phyloP scores from a whole-genome alignment of 2,888 invertebrate genomes.

The Hanleya hanleyi region DNA sequence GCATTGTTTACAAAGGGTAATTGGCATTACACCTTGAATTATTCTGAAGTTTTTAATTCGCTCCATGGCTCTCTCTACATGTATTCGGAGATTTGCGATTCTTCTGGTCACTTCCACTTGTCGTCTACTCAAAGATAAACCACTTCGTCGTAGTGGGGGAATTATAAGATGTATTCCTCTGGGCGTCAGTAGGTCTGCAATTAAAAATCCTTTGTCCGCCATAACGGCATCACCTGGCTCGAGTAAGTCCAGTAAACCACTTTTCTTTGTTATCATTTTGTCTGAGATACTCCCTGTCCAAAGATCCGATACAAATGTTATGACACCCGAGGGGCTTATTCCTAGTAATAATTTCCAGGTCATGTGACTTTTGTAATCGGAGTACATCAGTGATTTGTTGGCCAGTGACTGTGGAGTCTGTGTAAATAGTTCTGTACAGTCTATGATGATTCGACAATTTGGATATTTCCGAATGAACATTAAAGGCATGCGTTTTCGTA shows the following conservation, averaged over 20 bases:
- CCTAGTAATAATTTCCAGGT: slow-evolving; percentile 36
- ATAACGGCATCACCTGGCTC: slow-evolving; percentile 41
- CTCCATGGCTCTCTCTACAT: slow-evolving; percentile 25
- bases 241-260: slow-evolving; percentile 29
- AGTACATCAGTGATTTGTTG: slow-evolving; percentile 25
- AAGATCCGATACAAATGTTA: slow-evolving; percentile 39
- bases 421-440: slow-evolving; percentile 42
- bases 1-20: neutral
- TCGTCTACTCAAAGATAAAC: slow-evolving; percentile 15
- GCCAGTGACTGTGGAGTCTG: slow-evolving; percentile 29
- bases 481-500: slow-evolving; percentile 23
- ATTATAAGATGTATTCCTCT: slow-evolving; percentile 24
- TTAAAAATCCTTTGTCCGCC: slow-evolving; percentile 42
- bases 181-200: slow-evolving; percentile 28
- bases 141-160: slow-evolving; percentile 28
- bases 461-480: slow-evolving; percentile 31
- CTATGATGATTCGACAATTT: slow-evolving; percentile 33
- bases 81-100: slow-evolving; percentile 26
- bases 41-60: slow-evolving; percentile 27
- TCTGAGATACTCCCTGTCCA: slow-evolving; percentile 37
- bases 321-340: slow-evolving; percentile 31
- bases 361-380: slow-evolving; percentile 32
- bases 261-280: slow-evolving; percentile 26
- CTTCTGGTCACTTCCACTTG: slow-evolving; percentile 23
- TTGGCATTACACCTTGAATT: slow-evolving; percentile 12